Conservation (phyloP, 2,113 vertebrate genomes). For the Stigmatopora argus region DNA sequence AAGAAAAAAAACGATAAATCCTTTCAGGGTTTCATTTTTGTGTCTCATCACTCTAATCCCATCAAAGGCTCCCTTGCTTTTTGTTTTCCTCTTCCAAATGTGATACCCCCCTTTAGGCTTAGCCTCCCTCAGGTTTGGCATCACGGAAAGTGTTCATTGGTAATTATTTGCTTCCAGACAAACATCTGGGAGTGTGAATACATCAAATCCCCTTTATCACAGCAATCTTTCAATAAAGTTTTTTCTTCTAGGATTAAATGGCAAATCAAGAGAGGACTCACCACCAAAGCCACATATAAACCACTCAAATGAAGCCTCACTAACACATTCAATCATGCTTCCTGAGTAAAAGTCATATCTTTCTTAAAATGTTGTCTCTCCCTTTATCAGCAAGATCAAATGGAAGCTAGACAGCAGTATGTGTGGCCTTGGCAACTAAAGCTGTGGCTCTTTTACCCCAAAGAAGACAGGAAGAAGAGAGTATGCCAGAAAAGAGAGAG, state of each 20-base stretch:
- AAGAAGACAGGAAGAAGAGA: background rate
- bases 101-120: conserved; percentile 32
- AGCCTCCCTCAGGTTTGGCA: conserved; percentile 43
- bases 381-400: conserved; percentile 6
- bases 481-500: background rate
- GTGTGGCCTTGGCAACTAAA: conserved; percentile 22
- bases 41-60: conserved; percentile 62
- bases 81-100: conserved; percentile 41
- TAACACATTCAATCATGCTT: conserved; percentile 4
- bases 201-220: conserved; percentile 50
- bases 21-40: conserved; percentile 29
- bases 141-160: conserved; percentile 36
- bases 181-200: conserved; percentile 58
- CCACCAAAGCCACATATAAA: background rate
- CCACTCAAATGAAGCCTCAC: conserved; percentile 16
- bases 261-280: conserved; percentile 30
- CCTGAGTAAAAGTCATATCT: conserved; percentile 9
- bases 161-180: conserved; percentile 52
- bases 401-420: background rate
- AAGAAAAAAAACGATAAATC: conserved; percentile 45
- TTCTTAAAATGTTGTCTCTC: background rate
- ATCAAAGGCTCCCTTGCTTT: conserved; percentile 54
- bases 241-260: conserved; percentile 36
- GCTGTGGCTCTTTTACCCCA: conserved; percentile 19
- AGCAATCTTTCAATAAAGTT: conserved; percentile 16